phyloP scores from a whole-genome alignment of 2,113 vertebrate species.

The Herpetotheres cachinnans region DNA sequence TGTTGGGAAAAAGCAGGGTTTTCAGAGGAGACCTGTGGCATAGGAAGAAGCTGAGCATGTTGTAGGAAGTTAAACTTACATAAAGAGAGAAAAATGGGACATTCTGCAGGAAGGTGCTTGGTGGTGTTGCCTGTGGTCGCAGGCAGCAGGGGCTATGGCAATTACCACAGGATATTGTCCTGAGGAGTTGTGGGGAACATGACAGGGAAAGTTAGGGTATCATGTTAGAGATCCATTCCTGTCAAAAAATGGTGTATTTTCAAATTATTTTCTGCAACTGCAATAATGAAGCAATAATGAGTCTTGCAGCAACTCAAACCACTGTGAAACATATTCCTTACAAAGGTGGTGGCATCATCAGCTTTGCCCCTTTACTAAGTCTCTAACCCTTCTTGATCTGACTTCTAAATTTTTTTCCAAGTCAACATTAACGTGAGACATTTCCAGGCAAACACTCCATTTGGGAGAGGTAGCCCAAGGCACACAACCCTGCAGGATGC shows the following conservation, averaged over 20 bases:
- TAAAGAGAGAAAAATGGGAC: not conserved
- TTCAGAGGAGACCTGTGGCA: not conserved
- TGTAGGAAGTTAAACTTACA: not conserved
- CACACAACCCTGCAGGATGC: not conserved
- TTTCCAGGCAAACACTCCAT: not conserved
- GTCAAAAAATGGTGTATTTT: not conserved
- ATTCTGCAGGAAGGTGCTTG: not conserved
- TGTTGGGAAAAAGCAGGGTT: not conserved
- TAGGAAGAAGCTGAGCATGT: not conserved
- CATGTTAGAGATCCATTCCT: not conserved
- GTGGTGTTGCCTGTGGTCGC: not conserved
- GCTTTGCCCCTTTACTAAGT: not conserved
- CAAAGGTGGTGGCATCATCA: not conserved
- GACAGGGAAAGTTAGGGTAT: not conserved
- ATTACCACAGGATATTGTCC: not conserved
- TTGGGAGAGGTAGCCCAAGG: not conserved
- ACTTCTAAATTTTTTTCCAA: not conserved
- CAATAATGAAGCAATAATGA: not conserved
- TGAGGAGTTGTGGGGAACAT: fast-evolving
- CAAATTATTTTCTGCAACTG: not conserved
- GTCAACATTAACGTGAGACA: not conserved
- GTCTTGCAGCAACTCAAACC: not conserved
- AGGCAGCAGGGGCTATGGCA: not conserved
- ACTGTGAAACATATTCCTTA: not conserved
- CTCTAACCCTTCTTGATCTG: not conserved